Evolutionary conservation across 2,888 invertebrate genomes (phyloP).

Genomic region (Himalopsyche anomala): DNA sequence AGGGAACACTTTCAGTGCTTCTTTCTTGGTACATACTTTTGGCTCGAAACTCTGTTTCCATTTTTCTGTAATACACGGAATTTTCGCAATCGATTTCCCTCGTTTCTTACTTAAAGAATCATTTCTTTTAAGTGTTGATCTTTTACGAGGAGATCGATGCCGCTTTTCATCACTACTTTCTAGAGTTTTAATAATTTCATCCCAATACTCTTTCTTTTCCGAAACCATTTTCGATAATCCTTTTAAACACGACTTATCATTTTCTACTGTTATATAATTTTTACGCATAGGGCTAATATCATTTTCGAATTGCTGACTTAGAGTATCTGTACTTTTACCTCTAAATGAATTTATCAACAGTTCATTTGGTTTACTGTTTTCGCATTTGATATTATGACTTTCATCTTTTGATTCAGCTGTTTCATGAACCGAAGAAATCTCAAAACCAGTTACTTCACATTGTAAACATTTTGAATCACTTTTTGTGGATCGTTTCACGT

Average conservation of each 20-base stretch:
- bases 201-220: conserved; percentile 76
- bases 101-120: conserved; percentile 74
- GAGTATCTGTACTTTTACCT: conserved; percentile 31
- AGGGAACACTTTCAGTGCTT: conserved; percentile 6
- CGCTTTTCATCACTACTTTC: conserved; percentile 69
- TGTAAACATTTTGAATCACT: conserved; percentile 63
- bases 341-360: conserved; percentile 62
- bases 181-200: conserved; percentile 74
- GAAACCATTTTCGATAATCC: conserved; percentile 71
- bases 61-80: conserved; percentile 57
- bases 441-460: conserved; percentile 52
- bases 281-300: background rate
- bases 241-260: background rate
- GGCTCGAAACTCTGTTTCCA: conserved; percentile 59
- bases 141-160: conserved; percentile 67
- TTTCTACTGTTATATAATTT: conserved; percentile 67
- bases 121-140: conserved; percentile 70
- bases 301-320: conserved; percentile 41
- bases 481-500: conserved; percentile 74
- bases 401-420: conserved; percentile 73
- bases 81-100: conserved; percentile 69
- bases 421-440: conserved; percentile 78
- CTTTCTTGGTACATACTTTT: conserved; percentile 44
- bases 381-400: conserved; percentile 65
- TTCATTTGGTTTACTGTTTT: conserved; percentile 67